These are phyloP conservation scores for Acanthosepion lycidas DNA, from an alignment of 2,888 invertebrate species.

Conservation along the genomic window DNA sequence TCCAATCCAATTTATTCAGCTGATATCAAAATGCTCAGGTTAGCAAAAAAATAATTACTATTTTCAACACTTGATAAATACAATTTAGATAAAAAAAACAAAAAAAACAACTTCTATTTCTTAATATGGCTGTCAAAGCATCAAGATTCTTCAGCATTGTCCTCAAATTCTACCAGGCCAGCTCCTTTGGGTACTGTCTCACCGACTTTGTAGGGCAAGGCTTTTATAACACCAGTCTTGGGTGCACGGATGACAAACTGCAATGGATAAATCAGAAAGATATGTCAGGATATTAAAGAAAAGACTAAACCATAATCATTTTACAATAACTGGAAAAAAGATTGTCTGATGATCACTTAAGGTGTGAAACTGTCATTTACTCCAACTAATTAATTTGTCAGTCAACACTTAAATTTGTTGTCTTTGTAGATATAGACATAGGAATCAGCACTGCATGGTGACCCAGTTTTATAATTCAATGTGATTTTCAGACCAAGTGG, in stretches of 20 bases:
- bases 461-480: too few species aligned
- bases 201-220: constrained; percentile 83
- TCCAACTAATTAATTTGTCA: too few species aligned
- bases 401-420: too few species aligned
- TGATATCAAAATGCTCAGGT: neutral
- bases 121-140: neutral
- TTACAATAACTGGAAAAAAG: neutral
- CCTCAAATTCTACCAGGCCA: constrained; percentile 71
- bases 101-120: neutral
- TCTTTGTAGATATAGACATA: too few species aligned
- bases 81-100: too few species aligned
- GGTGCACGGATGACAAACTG: constrained; percentile 90
- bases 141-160: constrained; percentile 46
- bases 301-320: neutral
- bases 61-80: neutral
- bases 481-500: too few species aligned
- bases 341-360: too few species aligned
- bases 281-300: neutral
- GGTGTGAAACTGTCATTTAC: too few species aligned
- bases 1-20: neutral
- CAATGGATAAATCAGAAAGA: constrained; percentile 52
- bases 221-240: constrained; percentile 84
- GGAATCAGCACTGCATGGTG: too few species aligned
- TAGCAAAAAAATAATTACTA: neutral
- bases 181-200: constrained; percentile 85